Base-by-base conservation (phyloP, 2,113 vertebrate species). In the Vombatus ursinus region DNA sequence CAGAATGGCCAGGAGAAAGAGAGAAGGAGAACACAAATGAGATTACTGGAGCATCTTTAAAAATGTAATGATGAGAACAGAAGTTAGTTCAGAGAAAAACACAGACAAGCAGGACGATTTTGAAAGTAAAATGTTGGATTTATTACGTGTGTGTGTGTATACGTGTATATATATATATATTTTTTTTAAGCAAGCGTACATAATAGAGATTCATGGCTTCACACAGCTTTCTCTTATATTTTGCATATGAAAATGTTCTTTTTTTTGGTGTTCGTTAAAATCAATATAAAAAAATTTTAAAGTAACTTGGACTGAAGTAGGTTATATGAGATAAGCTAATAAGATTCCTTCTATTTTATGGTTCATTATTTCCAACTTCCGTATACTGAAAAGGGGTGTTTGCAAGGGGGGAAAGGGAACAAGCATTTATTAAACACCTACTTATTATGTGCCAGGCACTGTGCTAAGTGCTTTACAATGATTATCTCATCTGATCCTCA, bases 281-380 rank as follows among this genome's bases (percentile, higher is more conserved):
- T 44, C n/a, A 84, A 44, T n/a, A 22, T 23, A 8, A 84, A 23
- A 84, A 84, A 23, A 2, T 8, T 44, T 44, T 84, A 84, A 44
- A 1, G 68, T 19, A 22, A 84, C 19, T 44, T 84, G n/a, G n/a
- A 44, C 68, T 44, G n/a, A 54, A 4, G 47, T 9, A 44, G 28
- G 12, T 50, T 91, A 91, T 84, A 51, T 93, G 91, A 96, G 26
- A 22, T 19, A 50, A 95, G 48, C 44, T 51, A 49, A 23, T 16
- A n/a, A 91, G 90, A 8, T 52, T 90, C n/a, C 95, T 96, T 84
- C n/a, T 48, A 92, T 90, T 89, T 95, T 50, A 68, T 44, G 47
- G 93, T 68, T 91, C n/a, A 48, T 9, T 91, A 31, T 48, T 52
- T 95, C 19, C 68, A 91, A 53, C 96, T 91, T 91, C 16, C 14